A percentile compares a stretch with the other conserved stretches of the same genome.
These are phyloP conservation scores for Heterochromis multidens DNA, from an alignment of 2,113 vertebrate species.

Conservation along the genomic window DNA sequence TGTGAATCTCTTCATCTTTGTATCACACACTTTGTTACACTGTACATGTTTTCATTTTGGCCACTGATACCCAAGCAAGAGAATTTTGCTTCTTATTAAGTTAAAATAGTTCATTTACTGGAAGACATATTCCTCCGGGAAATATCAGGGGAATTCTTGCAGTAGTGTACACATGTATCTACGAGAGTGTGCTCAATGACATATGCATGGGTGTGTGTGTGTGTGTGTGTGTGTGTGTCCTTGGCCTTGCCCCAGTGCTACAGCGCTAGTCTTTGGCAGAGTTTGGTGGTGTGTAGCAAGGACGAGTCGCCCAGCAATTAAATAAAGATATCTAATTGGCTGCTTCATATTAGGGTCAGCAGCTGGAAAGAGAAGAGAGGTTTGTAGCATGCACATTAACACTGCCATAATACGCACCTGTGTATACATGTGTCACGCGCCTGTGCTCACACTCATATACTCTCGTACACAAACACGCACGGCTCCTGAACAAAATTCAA, in stretches of 20 bases:
- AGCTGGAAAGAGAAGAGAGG: slow-evolving; percentile 85
- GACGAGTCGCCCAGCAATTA: slow-evolving; percentile 87
- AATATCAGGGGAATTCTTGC: slow-evolving; percentile 81
- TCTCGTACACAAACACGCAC: slow-evolving; percentile 67
- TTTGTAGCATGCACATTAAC: slow-evolving; percentile 35
- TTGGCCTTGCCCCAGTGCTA: slow-evolving; percentile 41
- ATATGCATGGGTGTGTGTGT: neutral
- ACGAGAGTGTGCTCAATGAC: slow-evolving; percentile 40
- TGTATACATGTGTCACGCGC: slow-evolving; percentile 10
- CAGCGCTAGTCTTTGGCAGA: slow-evolving; percentile 59
- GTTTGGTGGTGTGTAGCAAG: slow-evolving; percentile 75
- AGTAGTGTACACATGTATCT: slow-evolving; percentile 11
- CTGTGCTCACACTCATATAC: slow-evolving; percentile 58
- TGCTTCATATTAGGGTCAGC: slow-evolving; percentile 91
- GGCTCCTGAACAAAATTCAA: slow-evolving; percentile 93
- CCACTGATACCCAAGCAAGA: slow-evolving; percentile 29
- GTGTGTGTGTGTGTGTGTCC: slow-evolving; percentile 10
- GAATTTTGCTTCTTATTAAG: slow-evolving; percentile 3
- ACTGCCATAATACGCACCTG: slow-evolving; percentile 15
- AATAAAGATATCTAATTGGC: slow-evolving; percentile 94
- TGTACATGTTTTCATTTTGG: slow-evolving; percentile 15
- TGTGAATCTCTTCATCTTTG: neutral
- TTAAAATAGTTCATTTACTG: slow-evolving; percentile 31
- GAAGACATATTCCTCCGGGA: slow-evolving; percentile 53
- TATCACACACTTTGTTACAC: neutral